Evolutionary conservation across 2,113 vertebrate species (phyloP), one percentile per base, ranked within the genome.

Genomic region (Casuarius casuarius): DNA sequence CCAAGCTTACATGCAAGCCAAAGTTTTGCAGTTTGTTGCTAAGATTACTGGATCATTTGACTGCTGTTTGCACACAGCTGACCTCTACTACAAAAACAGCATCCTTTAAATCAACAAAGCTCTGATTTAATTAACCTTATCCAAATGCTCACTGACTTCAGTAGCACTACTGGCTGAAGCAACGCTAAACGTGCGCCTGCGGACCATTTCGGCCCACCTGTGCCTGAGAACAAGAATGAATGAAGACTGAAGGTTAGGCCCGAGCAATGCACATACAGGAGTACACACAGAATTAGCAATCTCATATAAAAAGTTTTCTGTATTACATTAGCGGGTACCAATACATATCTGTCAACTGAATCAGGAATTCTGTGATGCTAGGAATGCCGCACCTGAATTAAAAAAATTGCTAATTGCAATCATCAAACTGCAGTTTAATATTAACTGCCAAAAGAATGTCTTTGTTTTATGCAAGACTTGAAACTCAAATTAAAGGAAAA

Each of bases 151-250:
- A 2, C 40, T 62, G 46, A 61, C 49, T 56, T 63, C 28, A n/a
- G 11, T 2, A 66, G 49, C 49, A 51, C 59, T 14, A 10, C 44
- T 44, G 48, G 79, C 18, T 71, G 20, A 58, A 74, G 56, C 68
- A 59, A 40, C 1, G 17, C 38, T 22, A 21, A 52, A 13, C 33
- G 65, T 22, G 29, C 6, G 33, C 40, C 49, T 23, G 16, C 0
- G 0, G 28, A 48, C 23, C 31, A 7, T 29, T 51, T 51, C 51
- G 68, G 26, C 25, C 49, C 0, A 1, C 29, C 23, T 75, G 8
- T 14, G n/a, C 42, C 42, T 21, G 26, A 70, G n/a, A 49, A 38
- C 5, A 38, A 33, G 62, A 62, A 16, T 31, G 25, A 62, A 66
- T 18, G 35, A 93, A 29, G 49, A 8, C 70, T 21, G 12, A 82